Evolutionary conservation across 1,140 invertebrate species (phyloP).

Genomic region (Drosophila takahashii): DNA sequence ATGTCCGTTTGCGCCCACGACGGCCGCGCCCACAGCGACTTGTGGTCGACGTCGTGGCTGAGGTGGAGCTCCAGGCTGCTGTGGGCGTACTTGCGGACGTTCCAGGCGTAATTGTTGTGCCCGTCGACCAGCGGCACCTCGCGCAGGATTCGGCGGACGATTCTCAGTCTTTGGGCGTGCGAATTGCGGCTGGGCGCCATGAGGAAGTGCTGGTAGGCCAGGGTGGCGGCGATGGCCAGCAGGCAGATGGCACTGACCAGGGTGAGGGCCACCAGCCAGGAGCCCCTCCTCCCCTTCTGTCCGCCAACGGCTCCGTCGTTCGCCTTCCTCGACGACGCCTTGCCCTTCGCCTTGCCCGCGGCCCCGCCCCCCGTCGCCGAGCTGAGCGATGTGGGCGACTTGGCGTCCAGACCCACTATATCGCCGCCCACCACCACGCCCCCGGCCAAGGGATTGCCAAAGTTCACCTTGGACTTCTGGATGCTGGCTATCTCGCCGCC

Average conservation of each 20-base stretch:
- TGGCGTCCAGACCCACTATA: slow-evolving; percentile 67
- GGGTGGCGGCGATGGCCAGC: slow-evolving; percentile 72
- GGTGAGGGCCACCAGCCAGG: slow-evolving; percentile 72
- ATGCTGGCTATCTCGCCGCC: slow-evolving; percentile 77
- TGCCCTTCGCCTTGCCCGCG: slow-evolving; percentile 50
- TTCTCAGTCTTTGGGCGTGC: slow-evolving; percentile 86
- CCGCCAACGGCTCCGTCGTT: slow-evolving; percentile 24
- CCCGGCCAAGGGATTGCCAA: slow-evolving; percentile 60
- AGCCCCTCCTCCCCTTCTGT: slow-evolving; percentile 69
- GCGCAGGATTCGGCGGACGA: slow-evolving; percentile 86
- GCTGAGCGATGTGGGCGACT: slow-evolving; percentile 65
- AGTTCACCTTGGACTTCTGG: slow-evolving; percentile 80
- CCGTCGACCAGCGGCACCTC: slow-evolving; percentile 89
- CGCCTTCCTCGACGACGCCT: slow-evolving; percentile 47
- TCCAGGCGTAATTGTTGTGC: slow-evolving; percentile 95
- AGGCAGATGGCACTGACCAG: slow-evolving; percentile 74
- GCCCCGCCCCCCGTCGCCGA: slow-evolving; percentile 42
- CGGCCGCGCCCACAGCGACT: slow-evolving; percentile 92
- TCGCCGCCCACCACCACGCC: slow-evolving; percentile 63
- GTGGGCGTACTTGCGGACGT: slow-evolving; percentile 92
- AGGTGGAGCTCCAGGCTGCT: slow-evolving; percentile 93
- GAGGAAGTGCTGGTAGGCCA: slow-evolving; percentile 81
- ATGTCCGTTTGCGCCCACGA: slow-evolving; percentile 96
- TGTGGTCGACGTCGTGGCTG: slow-evolving; percentile 88
- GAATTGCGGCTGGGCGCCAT: slow-evolving; percentile 86